Conservation (phyloP, 2,113 vertebrate genomes). For the Illadopsis cleaveri region DNA sequence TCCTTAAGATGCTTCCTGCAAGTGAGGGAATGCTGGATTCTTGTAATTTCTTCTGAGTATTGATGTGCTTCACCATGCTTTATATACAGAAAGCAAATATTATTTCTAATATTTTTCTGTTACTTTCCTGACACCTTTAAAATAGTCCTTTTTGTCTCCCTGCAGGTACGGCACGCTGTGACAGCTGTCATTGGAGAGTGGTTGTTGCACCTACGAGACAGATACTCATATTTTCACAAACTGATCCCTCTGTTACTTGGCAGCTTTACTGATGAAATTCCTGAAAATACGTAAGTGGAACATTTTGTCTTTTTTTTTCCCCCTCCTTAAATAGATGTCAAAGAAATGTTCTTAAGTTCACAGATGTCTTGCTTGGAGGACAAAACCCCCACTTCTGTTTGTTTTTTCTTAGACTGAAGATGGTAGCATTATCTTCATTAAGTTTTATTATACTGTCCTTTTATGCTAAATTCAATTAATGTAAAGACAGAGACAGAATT, state of each 20-base stretch:
- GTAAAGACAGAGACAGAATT: neutral
- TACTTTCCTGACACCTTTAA: neutral
- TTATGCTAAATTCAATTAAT: neutral
- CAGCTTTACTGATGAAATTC: conserved; percentile 84
- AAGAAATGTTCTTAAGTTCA: neutral
- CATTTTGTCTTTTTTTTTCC: fast-evolving
- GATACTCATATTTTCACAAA: conserved; percentile 94
- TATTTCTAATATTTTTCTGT: neutral
- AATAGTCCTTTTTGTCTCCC: neutral
- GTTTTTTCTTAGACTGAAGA: neutral
- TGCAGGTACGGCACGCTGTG: conserved; percentile 87
- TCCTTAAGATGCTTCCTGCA: neutral
- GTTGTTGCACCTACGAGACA: conserved; percentile 86
- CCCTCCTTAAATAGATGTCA: fast-evolving
- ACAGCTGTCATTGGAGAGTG: conserved; percentile 85
- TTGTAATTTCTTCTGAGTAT: neutral
- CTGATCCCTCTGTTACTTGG: conserved; percentile 90
- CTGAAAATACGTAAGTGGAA: conserved; percentile 82
- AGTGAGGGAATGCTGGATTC: neutral
- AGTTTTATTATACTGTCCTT: neutral
- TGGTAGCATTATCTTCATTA: neutral
- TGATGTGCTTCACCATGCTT: neutral
- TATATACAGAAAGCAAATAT: neutral
- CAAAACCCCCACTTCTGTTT: neutral
- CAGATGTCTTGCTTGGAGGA: neutral